Evolutionary conservation across 53 echinoderm and acorn worm species (phyloP).

Genomic region (Mesocentrotus franciscanus): DNA sequence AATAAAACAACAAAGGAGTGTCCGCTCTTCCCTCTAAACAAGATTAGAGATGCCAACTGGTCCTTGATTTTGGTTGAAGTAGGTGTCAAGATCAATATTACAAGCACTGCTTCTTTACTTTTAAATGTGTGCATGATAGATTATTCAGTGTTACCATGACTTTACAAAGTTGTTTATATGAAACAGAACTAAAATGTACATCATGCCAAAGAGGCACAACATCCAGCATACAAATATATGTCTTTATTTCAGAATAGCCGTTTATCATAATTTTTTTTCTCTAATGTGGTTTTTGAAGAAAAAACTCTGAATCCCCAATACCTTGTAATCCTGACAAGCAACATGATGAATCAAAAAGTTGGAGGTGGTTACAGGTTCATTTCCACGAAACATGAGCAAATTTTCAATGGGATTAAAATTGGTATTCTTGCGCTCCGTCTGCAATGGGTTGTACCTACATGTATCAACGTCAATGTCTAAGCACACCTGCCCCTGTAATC

Average conservation of each 20-base stretch:
- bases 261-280: not conserved
- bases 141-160: not conserved
- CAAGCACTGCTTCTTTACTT: not conserved
- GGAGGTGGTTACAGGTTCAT: too few species aligned
- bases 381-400: too few species aligned
- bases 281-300: not conserved
- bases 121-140: not conserved
- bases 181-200: not conserved
- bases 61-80: not conserved
- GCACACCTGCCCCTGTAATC: not conserved
- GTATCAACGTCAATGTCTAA: not conserved
- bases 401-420: too few species aligned
- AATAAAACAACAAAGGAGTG: not conserved
- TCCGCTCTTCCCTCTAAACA: not conserved
- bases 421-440: not conserved
- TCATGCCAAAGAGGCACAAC: not conserved
- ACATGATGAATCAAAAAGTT: too few species aligned
- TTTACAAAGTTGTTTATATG: not conserved
- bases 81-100: constrained; percentile 17
- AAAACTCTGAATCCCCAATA: not conserved
- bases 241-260: not conserved
- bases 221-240: not conserved
- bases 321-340: not conserved
- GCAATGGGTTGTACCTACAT: not conserved
- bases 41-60: constrained; percentile 2